phyloP scores from a whole-genome alignment of 2,888 invertebrate genomes.

The Plagiodera versicolora region DNA sequence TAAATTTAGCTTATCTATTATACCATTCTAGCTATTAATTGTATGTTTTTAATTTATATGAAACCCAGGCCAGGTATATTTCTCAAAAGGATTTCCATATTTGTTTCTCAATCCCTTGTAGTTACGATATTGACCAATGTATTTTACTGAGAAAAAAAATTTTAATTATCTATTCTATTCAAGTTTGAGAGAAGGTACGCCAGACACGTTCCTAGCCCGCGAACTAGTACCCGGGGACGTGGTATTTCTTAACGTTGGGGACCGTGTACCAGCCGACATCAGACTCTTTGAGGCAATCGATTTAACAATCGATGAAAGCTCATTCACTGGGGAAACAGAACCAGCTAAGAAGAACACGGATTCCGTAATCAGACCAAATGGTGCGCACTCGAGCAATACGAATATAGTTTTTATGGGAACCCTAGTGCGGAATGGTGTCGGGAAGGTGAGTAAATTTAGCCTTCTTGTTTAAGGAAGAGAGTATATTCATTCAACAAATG shows the following conservation, averaged over 20 bases:
- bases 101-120: too few relatives aligned
- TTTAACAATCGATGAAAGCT: slow-evolving; percentile 95
- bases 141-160: slow-evolving; percentile 16
- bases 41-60: too few relatives aligned
- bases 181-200: slow-evolving; percentile 82
- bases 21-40: too few relatives aligned
- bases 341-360: slow-evolving; percentile 79
- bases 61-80: too few relatives aligned
- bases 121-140: too few relatives aligned
- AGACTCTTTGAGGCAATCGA: slow-evolving; percentile 92
- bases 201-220: slow-evolving; percentile 89
- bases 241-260: slow-evolving; percentile 89
- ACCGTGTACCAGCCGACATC: slow-evolving; percentile 95
- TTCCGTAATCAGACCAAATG: slow-evolving; percentile 58
- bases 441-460: slow-evolving; percentile 80
- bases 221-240: slow-evolving; percentile 98
- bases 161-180: slow-evolving; percentile 15
- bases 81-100: too few relatives aligned
- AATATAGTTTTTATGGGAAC: slow-evolving; percentile 99
- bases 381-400: slow-evolving; percentile 69
- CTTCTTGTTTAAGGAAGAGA: too few relatives aligned
- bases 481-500: too few relatives aligned
- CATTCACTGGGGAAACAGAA: slow-evolving; percentile 98
- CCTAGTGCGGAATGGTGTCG: slow-evolving; percentile 91
- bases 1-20: too few relatives aligned